Conservation (phyloP, 2,113 vertebrate genomes). For the Salvelinus fontinalis region DNA sequence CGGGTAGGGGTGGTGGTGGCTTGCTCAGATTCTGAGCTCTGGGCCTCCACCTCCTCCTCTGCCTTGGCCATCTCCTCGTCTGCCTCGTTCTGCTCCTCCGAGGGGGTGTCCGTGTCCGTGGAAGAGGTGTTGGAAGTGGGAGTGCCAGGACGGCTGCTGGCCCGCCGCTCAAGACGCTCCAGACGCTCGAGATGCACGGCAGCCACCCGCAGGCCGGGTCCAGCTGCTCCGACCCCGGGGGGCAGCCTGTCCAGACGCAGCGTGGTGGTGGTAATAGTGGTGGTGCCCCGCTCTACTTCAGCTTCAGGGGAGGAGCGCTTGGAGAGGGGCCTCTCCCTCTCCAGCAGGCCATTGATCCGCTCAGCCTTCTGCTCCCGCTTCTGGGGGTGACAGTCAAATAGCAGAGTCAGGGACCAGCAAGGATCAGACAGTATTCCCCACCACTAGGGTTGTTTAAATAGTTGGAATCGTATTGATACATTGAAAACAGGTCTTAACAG, state of each 20-base stretch:
- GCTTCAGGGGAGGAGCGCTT: slow-evolving; percentile 88
- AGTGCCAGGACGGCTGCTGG: slow-evolving; percentile 88
- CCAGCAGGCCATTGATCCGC: slow-evolving; percentile 92
- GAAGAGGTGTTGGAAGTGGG: slow-evolving; percentile 94
- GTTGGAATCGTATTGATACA: too few species aligned
- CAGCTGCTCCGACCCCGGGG: slow-evolving; percentile 63
- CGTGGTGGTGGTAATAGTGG: slow-evolving; percentile 31
- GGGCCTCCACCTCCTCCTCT: slow-evolving; percentile 82
- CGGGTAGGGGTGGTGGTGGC: slow-evolving; percentile 55
- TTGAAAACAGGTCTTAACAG: too few species aligned
- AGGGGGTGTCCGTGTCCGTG: slow-evolving; percentile 88
- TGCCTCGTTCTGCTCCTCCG: slow-evolving; percentile 94
- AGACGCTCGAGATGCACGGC: slow-evolving; percentile 86
- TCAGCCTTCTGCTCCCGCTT: slow-evolving; percentile 96
- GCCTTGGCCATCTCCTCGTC: slow-evolving; percentile 94
- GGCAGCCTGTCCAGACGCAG: slow-evolving; percentile 80
- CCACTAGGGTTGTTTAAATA: too few species aligned
- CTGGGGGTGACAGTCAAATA: slow-evolving; percentile 50
- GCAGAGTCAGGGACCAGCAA: neutral
- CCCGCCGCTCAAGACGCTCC: slow-evolving; percentile 80
- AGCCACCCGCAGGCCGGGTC: slow-evolving; percentile 76
- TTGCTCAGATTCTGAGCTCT: slow-evolving; percentile 82
- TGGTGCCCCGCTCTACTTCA: slow-evolving; percentile 80
- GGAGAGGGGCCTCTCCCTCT: slow-evolving; percentile 71
- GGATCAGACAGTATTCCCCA: too few species aligned